Conservation (phyloP, 2,888 invertebrate species). For the Caenorhabditis sp. region DNA sequence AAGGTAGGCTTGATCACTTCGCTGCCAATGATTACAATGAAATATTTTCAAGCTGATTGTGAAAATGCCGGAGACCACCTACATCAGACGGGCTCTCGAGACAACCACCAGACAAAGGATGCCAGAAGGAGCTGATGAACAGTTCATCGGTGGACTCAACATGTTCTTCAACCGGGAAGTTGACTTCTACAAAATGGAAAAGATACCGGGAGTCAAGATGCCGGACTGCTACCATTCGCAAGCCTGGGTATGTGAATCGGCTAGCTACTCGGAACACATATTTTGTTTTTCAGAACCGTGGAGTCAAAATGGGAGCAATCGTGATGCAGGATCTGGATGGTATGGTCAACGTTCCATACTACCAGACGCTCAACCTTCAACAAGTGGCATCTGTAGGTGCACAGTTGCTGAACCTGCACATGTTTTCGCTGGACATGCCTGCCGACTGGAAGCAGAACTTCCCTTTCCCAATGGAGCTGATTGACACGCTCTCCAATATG, state of each 20-base stretch:
- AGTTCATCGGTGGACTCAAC: slow-evolving; percentile 51
- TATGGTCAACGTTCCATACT: slow-evolving; percentile 62
- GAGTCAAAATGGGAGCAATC: slow-evolving; percentile 49
- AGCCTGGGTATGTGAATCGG: slow-evolving; percentile 30
- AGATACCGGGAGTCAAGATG: slow-evolving; percentile 48
- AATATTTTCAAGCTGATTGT: slow-evolving; percentile 57
- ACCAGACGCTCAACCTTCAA: slow-evolving; percentile 51
- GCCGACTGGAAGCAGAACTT: slow-evolving; percentile 48
- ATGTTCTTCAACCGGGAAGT: slow-evolving; percentile 63
- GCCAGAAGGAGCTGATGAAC: slow-evolving; percentile 58
- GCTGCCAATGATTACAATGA: background rate
- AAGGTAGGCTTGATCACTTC: slow-evolving; percentile 18
- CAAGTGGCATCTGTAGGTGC: slow-evolving; percentile 54
- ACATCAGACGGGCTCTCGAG: slow-evolving; percentile 58
- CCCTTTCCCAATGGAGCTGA: slow-evolving; percentile 56
- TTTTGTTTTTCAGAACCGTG: slow-evolving; percentile 22
- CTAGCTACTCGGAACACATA: background rate
- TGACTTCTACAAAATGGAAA: slow-evolving; percentile 56
- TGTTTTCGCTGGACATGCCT: slow-evolving; percentile 50
- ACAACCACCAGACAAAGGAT: slow-evolving; percentile 42
- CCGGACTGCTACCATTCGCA: slow-evolving; percentile 53
- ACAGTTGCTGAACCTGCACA: slow-evolving; percentile 50
- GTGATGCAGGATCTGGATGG: slow-evolving; percentile 60
- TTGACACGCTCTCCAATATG: slow-evolving; percentile 57
- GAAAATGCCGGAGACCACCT: slow-evolving; percentile 63